These are phyloP conservation scores for Dolomedes plantarius DNA, from an alignment of 2,888 invertebrate species.

Conservation along the genomic window DNA sequence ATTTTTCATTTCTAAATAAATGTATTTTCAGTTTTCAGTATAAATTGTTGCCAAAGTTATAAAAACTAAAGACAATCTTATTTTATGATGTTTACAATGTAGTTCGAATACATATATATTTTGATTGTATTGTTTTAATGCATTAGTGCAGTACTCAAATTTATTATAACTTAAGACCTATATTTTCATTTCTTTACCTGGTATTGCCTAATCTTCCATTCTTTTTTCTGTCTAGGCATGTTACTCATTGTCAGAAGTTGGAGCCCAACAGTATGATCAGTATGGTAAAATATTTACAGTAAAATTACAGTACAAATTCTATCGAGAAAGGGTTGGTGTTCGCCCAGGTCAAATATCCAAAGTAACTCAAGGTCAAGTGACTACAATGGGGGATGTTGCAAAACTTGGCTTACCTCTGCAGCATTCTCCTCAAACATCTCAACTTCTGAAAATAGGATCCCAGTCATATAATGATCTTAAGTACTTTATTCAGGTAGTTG, in stretches of 20 bases:
- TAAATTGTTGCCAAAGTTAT: no score
- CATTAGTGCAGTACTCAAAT: no score
- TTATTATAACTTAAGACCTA: no score
- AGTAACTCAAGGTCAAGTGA: constrained; percentile 89
- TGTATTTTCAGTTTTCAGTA: no score
- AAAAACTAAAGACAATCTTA: no score
- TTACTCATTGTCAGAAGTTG: constrained; percentile 94
- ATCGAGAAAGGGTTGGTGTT: constrained; percentile 97
- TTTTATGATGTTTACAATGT: no score
- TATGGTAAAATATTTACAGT: constrained; percentile 99
- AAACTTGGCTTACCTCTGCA: constrained; percentile 96
- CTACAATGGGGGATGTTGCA: constrained; percentile 93
- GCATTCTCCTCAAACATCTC: constrained; percentile 97
- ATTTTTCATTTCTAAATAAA: no score
- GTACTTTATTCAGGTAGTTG: constrained; percentile 85
- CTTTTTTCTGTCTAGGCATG: constrained; percentile 85
- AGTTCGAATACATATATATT: no score
- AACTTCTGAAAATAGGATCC: constrained; percentile 96
- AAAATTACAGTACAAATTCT: constrained; percentile 97
- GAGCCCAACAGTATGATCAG: constrained; percentile 97
- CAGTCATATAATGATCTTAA: constrained; percentile 92
- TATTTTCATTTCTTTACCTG: no score
- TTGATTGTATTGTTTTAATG: no score
- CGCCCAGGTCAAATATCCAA: constrained; percentile 95
- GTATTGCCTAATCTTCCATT: no score